Base-by-base conservation (phyloP, 2,888 invertebrate species). In the Erannis defoliaria region DNA sequence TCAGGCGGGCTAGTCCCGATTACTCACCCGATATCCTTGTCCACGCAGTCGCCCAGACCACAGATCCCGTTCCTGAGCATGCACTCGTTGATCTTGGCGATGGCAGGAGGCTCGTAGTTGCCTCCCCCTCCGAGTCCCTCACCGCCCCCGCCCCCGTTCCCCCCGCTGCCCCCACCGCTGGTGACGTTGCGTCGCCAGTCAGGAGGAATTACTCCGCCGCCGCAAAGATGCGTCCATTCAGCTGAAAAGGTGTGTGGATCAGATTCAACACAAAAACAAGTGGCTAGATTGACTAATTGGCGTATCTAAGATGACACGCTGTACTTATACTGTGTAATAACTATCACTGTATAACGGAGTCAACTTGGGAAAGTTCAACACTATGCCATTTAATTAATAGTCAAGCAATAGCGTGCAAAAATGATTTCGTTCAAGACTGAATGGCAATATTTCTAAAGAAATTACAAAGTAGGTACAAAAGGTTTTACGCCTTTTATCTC, bases 31-130 rank as follows among this genome's bases (percentile, higher is more conserved):
- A 95, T 94, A 42, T 94, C 93, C 51, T 95, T 96, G 76, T 97
- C 97, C 40, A 96, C 91, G 76, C 97, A 97, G 71, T 94, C 93
- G 0, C 97, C 96, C 0, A 96, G 94, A 0, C 95, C 96, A 75
- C 97, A 97, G 77, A 97, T 95, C 71, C 95, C 95, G 56, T 95
- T 95, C 64, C 96, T 86, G 55, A 97, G 85, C 79, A 95, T 95
- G 84, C 97, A 97, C 89, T 97, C 96, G 86, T 97, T 95, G 71
- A 96, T 91, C 89, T 81, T 91, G 70, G 82, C 94, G 51, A 89
- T 87, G 46, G 80, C 80, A 23, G 82, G 81, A 4, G 88, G 84
- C 59, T 75, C 78, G 62, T 76, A 77, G 0, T 66, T 66, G 2
- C 74, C 80, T 0, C 77, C 81, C 1, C 73, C 75, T 0, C 67